Percentiles rank a stretch among this genome's conserved stretches.
phyloP scores from a whole-genome alignment of 2,113 vertebrate species.

The Microcebus ravelobensis region DNA sequence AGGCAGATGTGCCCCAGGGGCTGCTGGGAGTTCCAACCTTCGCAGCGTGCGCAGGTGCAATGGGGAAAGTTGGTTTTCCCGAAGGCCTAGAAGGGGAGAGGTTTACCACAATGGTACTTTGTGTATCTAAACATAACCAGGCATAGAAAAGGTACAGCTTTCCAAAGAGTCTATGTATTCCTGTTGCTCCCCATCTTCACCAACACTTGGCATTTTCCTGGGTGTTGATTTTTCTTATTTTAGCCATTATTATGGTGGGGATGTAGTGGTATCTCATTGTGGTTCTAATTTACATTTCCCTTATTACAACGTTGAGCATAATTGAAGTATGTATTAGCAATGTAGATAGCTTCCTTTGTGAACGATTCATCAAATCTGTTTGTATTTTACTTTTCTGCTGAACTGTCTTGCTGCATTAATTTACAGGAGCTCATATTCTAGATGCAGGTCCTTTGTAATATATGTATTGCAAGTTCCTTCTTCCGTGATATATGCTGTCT shows the following conservation, averaged over 20 bases:
- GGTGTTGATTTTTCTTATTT: background rate
- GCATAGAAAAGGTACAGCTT: background rate
- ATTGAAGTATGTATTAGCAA: background rate
- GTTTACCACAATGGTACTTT: background rate
- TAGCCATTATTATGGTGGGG: background rate
- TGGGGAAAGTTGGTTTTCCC: fast-evolving
- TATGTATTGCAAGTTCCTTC: background rate
- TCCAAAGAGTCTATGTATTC: background rate
- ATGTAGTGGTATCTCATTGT: background rate
- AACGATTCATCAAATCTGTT: background rate
- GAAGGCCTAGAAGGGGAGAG: background rate
- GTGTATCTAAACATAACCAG: background rate
- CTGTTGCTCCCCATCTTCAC: background rate
- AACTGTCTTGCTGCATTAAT: background rate
- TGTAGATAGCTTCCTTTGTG: background rate
- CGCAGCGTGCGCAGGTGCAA: background rate
- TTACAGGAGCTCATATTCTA: background rate
- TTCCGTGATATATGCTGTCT: background rate
- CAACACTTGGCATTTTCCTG: background rate
- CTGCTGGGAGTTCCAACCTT: background rate
- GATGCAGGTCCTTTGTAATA: background rate
- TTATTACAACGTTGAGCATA: background rate
- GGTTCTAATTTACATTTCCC: background rate
- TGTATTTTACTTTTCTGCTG: background rate
- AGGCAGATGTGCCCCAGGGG: background rate